Evolutionary conservation across 2,113 vertebrate species (phyloP), one percentile per base, ranked within the genome.

Genomic region (Daphoenositta chrysoptera): DNA sequence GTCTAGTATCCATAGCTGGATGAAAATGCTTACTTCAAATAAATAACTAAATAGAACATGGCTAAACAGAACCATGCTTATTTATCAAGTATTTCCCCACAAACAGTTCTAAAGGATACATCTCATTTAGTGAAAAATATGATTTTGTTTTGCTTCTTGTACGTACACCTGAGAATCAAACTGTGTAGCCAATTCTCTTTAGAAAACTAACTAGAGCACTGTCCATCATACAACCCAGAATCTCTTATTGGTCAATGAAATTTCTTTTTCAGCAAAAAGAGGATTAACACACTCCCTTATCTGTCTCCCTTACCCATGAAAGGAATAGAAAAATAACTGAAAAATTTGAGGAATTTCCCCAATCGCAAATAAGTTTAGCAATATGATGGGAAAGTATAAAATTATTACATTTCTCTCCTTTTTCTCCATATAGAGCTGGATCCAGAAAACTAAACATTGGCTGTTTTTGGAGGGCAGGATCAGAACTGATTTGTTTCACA

Each of bases 11-110:
- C 83, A 70, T 78, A 33, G 58, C 50, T 57, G 77, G 48, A 89
- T 66, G 68, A 96, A 92, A 89, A 22, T 79, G 84, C 69, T 96
- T 97, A 91, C 44, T 45, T 92, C 88, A 83, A 35, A 61, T 47
- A 75, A 87, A 89, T 61, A 44, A 85, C 24, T 61, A 44, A 96
- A 78, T 37, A 82, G 44, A 58, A 23, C 11, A 47, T 31, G 23
- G 50, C 13, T 80, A 80, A 95, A 81, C 24, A 90, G 75, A 91
- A 72, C 18, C 26, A 68, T 56, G 13, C 6, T 69, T 84, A 56
- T 87, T 86, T 91, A 89, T 54, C 42, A 77, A 70, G 47, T 69
- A 37, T 57, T 86, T 85, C n/a, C 35, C 28, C 14, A 22, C 16
- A 80, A 90, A 83, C 23, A 44, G 7, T 50, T 88, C 58, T 84